These are phyloP conservation scores for Triplophysa rosa DNA, from an alignment of 2,113 vertebrate species.

Conservation along the genomic window DNA sequence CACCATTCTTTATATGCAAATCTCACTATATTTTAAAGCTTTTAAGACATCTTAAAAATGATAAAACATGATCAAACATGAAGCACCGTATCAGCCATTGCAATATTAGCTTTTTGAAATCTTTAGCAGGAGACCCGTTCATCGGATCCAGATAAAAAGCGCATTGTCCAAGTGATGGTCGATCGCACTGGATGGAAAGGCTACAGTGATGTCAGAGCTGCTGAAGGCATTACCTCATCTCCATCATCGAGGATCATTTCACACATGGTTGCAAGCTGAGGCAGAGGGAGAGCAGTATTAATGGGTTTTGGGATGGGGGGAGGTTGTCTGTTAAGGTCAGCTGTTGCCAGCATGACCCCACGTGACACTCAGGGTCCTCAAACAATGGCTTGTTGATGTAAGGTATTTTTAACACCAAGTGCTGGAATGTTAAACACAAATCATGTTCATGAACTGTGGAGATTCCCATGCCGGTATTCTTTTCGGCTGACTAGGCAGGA, in stretches of 20 bases:
- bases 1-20: not conserved
- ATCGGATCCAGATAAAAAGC: slow-evolving; percentile 3
- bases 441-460: slow-evolving; percentile 39
- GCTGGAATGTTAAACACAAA: slow-evolving; percentile 65
- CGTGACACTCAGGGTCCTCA: slow-evolving; percentile 46
- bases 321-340: slow-evolving; percentile 43
- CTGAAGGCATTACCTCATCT: slow-evolving; percentile 67
- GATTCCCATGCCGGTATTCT: slow-evolving; percentile 23
- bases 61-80: no score
- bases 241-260: slow-evolving; percentile 56
- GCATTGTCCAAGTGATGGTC: slow-evolving; percentile 35
- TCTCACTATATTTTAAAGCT: not conserved
- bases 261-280: slow-evolving; percentile 58
- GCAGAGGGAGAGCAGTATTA: slow-evolving; percentile 43
- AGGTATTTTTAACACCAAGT: slow-evolving; percentile 57
- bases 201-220: slow-evolving; percentile 50
- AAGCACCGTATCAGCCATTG: not conserved
- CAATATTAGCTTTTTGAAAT: not conserved
- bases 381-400: slow-evolving; percentile 66
- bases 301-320: slow-evolving; percentile 36
- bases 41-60: not conserved
- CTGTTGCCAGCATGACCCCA: slow-evolving; percentile 50
- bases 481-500: slow-evolving; percentile 25
- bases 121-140: not conserved
- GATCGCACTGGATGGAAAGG: slow-evolving; percentile 36